Evolutionary conservation across 1,140 invertebrate species (phyloP), one percentile per base, ranked within the genome.

Genomic region (Radopholus similis): DNA sequence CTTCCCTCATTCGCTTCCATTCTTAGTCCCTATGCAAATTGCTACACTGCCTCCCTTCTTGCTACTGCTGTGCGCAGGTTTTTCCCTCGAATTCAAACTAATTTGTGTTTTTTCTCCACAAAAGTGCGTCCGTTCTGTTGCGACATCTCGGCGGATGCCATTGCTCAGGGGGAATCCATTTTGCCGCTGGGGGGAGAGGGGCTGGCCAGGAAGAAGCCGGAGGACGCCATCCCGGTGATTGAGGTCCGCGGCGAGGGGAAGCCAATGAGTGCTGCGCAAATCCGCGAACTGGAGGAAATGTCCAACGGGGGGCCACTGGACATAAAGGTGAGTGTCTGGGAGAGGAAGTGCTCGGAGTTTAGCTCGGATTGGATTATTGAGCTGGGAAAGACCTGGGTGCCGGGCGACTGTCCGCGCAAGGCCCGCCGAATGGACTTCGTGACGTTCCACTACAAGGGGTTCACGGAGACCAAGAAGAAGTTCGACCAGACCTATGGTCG

Each of bases 361-460:
- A n/a, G 40, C 15, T 28, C 59, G 11, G 18, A 68, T 4, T 35
- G 32, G 9, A 63, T 60, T 2, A 11, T 8, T 21, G 23, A 78
- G 73, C 35, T 77, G 26, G 62, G 64, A 34, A 79, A 79, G 35
- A 78, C 78, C 1, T 80, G 78, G 75, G 42, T 56, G 8, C 81
- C 79, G 13, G 56, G 51, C 2, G 68, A 82, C 11, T 81, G 79
- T 47, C 64, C 78, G 1, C 40, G 70, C 18, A 58, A 53, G 37
- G 78, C 81, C 2, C 64, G 72, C 26, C 64, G 81, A 9, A 34
- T 75, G 18, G 79, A 81, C 55, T 83, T 81, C 63, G 71, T 81
- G 0, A 81, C 81, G 9, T 81, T 81, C 60, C 79, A 81, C 66
- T 81, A 82, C 58, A 81, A 81, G 65, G 78, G 78, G n/a, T 81